Conservation (phyloP, 2,113 vertebrate genomes). For the Phasianus colchicus region DNA sequence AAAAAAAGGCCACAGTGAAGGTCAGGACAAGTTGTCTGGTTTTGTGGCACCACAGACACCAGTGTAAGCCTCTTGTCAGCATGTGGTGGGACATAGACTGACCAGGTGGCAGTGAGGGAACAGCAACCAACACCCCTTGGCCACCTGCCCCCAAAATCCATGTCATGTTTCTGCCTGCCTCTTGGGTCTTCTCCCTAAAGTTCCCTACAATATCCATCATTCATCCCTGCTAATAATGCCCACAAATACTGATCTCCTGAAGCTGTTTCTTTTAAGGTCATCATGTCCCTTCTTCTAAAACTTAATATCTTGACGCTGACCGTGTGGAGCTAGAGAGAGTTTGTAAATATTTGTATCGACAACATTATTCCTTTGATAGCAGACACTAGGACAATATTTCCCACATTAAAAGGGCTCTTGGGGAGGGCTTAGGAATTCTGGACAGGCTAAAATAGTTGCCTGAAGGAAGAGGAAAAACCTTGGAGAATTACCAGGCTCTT, state of each 20-base stretch:
- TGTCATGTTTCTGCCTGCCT: not conserved
- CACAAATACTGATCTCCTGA: constrained; percentile 2
- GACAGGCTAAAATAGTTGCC: constrained; percentile 51
- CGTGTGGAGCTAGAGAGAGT: not conserved
- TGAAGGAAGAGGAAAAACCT: constrained; percentile 58
- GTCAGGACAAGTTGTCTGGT: not conserved
- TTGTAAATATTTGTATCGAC: constrained; percentile 59
- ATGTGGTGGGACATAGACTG: fast-evolving
- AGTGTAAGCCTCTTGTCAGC: not conserved
- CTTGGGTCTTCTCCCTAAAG: not conserved
- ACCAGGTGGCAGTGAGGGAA: too few relatives aligned
- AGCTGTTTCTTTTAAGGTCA: not conserved
- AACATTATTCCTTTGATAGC: constrained; percentile 39
- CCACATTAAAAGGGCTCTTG: constrained; percentile 46
- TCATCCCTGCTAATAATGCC: not conserved
- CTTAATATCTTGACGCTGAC: constrained; percentile 42
- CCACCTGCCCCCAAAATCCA: fast-evolving
- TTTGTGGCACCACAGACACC: not conserved
- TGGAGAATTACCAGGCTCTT: constrained; percentile 61
- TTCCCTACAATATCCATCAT: fast-evolving
- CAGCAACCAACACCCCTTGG: fast-evolving
- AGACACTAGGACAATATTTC: constrained; percentile 34
- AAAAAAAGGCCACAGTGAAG: fast-evolving
- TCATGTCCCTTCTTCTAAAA: not conserved
- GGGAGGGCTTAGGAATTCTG: constrained; percentile 35